phyloP scores from a whole-genome alignment of 2,113 vertebrate genomes.

The Hucho hucho region DNA sequence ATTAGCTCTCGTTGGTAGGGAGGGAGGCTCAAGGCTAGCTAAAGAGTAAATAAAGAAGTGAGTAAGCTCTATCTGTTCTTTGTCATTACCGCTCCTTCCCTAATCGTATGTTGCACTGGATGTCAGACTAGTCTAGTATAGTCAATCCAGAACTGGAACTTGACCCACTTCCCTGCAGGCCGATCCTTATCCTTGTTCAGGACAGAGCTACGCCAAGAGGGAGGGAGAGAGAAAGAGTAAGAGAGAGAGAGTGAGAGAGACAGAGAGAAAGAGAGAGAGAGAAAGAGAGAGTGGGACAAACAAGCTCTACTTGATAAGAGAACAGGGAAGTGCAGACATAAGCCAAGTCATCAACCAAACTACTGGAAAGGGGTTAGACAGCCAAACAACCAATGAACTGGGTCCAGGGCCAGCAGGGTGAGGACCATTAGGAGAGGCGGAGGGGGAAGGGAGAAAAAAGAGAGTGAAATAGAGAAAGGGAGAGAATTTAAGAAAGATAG shows the following conservation, averaged over 20 bases:
- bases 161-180: constrained; percentile 27
- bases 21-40: constrained; percentile 45
- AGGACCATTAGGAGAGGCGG: neutral
- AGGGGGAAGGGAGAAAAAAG: neutral
- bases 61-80: constrained; percentile 34
- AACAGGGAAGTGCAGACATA: constrained; percentile 22
- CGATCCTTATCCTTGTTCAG: neutral
- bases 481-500: neutral
- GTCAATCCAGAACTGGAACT: neutral
- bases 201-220: constrained; percentile 25
- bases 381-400: neutral
- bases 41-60: constrained; percentile 47
- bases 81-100: constrained; percentile 16
- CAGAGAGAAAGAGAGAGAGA: constrained; percentile 12
- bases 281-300: neutral
- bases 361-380: neutral
- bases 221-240: constrained; percentile 2
- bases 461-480: neutral
- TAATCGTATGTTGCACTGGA: constrained; percentile 34
- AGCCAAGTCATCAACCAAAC: constrained; percentile 34
- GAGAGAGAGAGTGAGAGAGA: neutral
- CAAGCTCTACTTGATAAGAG: constrained; percentile 55
- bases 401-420: neutral
- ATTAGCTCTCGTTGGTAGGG: constrained; percentile 38
- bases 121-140: constrained; percentile 21